phyloP scores from a whole-genome alignment of 2,888 invertebrate species.

The Physocephala rufipes region DNA sequence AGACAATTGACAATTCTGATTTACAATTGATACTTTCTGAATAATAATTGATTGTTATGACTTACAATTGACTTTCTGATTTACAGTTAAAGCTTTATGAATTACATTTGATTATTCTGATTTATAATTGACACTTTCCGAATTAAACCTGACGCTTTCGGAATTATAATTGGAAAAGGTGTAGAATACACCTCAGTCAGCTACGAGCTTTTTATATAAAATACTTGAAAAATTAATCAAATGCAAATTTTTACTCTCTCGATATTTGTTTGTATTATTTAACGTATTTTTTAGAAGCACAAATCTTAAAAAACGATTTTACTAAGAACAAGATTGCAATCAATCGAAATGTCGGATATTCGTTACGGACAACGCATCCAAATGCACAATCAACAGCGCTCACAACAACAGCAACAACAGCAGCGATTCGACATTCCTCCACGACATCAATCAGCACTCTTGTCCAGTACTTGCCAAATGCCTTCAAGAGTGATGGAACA shows the following conservation, averaged over 20 bases:
- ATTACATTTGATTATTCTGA: no score
- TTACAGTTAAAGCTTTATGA: no score
- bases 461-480: not conserved
- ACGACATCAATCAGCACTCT: not conserved
- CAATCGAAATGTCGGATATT: not conserved
- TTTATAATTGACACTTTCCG: no score
- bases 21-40: no score
- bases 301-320: no score
- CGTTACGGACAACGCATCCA: not conserved
- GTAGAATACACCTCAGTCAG: no score
- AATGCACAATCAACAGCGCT: conserved; percentile 18
- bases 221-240: conserved; percentile 10
- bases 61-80: no score
- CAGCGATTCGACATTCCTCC: not conserved
- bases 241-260: not conserved
- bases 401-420: not conserved
- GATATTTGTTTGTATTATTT: not conserved
- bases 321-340: no score
- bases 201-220: not conserved
- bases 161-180: no score
- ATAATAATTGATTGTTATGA: no score
- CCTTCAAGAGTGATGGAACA: conserved; percentile 30
- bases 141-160: no score
- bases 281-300: not conserved
- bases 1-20: no score